Conservation (phyloP, 2,113 vertebrate genomes). For the Chaenocephalus aceratus region DNA sequence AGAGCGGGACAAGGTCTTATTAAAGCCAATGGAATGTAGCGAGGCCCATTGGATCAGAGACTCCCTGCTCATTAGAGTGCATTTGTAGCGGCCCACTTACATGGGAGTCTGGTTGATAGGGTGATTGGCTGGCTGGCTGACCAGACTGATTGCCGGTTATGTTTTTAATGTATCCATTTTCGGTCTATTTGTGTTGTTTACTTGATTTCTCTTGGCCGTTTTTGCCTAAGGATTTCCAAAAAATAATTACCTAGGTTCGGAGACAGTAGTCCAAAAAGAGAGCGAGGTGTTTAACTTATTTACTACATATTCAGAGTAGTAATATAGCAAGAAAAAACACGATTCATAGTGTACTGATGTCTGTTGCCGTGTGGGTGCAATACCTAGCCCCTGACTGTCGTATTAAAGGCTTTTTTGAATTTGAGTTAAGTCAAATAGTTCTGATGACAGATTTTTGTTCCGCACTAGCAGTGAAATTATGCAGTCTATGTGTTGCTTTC, state of each 20-base stretch:
- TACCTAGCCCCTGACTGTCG: no score
- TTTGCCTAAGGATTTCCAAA: neutral
- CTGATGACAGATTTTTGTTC: neutral
- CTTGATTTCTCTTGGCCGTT: slow-evolving; percentile 7
- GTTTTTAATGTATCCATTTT: slow-evolving; percentile 27
- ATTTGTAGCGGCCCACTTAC: slow-evolving; percentile 58
- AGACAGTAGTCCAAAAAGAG: neutral
- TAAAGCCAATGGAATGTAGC: slow-evolving; percentile 69
- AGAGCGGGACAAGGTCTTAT: slow-evolving; percentile 61
- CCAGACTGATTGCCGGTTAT: slow-evolving; percentile 37
- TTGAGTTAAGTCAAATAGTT: no score
- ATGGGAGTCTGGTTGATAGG: slow-evolving; percentile 40
- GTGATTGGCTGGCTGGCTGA: slow-evolving; percentile 26
- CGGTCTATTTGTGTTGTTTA: slow-evolving; percentile 17
- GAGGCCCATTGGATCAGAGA: slow-evolving; percentile 60
- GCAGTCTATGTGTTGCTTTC: neutral
- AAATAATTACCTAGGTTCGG: neutral
- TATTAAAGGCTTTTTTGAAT: neutral
- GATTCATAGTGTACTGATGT: no score
- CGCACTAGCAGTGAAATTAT: neutral
- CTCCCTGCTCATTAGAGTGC: slow-evolving; percentile 71
- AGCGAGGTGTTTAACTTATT: neutral
- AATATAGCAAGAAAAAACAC: no score
- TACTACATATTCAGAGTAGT: no score
- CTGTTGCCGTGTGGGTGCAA: no score